Conservation (phyloP, 2,113 vertebrate genomes). For the Delphinus delphis region DNA sequence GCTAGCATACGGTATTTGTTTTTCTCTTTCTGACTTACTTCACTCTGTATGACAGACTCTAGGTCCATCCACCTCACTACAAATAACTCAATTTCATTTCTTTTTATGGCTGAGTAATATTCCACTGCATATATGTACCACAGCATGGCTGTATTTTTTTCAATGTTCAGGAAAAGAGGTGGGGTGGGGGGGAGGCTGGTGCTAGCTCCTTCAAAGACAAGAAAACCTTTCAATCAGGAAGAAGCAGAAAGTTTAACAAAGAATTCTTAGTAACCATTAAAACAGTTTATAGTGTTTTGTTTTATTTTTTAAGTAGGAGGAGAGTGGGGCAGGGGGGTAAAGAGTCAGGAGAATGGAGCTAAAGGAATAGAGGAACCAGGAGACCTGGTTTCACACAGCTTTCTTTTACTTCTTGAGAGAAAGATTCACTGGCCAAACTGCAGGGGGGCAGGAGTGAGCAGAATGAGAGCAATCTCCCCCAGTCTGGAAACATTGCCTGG, state of each 20-base stretch:
- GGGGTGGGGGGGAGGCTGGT: fast-evolving
- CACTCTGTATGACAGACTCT: no score
- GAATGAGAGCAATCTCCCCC: not conserved
- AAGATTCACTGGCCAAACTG: not conserved
- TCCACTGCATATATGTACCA: no score
- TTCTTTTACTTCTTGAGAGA: conserved; percentile 3
- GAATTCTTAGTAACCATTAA: not conserved
- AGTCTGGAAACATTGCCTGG: not conserved
- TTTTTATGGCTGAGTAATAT: no score
- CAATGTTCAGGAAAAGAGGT: not conserved
- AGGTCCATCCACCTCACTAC: no score
- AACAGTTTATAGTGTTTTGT: not conserved
- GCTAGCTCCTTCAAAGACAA: not conserved
- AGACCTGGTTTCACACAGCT: not conserved
- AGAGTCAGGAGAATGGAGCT: not conserved
- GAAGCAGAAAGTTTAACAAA: conserved; percentile 34
- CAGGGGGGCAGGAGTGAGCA: not conserved
- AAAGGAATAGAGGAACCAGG: not conserved
- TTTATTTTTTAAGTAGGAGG: not conserved
- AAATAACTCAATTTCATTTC: no score
- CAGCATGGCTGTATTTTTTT: not conserved
- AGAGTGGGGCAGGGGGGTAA: not conserved
- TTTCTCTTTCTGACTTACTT: no score
- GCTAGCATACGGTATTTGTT: no score
- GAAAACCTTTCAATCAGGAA: not conserved